Evolutionary conservation across 2,888 invertebrate species (phyloP).

Genomic region (Callyntrura sp.): DNA sequence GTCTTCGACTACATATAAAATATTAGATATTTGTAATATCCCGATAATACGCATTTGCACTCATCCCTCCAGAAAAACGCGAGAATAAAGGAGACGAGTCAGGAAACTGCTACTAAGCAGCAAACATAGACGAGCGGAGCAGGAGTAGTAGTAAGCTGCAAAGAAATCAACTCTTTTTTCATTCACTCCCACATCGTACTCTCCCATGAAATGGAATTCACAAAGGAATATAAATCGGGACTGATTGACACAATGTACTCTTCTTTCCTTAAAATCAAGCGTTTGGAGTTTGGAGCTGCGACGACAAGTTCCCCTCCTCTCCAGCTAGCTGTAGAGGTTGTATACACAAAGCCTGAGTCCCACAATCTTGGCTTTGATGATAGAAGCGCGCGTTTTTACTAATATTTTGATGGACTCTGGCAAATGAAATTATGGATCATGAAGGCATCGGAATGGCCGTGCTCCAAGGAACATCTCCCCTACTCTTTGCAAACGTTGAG

Average conservation of each 20-base stretch:
- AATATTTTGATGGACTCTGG: slow-evolving; percentile 16
- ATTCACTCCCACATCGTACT: slow-evolving; percentile 44
- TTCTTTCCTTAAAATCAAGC: slow-evolving; percentile 1
- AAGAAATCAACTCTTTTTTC: slow-evolving; percentile 61
- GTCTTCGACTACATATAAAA: slow-evolving; percentile 44
- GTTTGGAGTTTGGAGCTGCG: too few species aligned
- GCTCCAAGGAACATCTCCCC: too few species aligned
- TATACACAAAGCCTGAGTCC: too few species aligned
- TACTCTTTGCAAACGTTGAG: too few species aligned
- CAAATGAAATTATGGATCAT: slow-evolving; percentile 9
- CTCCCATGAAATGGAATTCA: slow-evolving; percentile 29
- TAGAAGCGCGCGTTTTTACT: not conserved
- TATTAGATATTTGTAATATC: not conserved
- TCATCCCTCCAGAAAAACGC: slow-evolving; percentile 46
- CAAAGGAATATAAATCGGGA: slow-evolving; percentile 52
- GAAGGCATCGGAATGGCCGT: not conserved
- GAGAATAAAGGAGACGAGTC: slow-evolving; percentile 27
- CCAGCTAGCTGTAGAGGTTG: too few species aligned
- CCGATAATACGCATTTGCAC: slow-evolving; percentile 26
- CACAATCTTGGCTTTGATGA: not conserved
- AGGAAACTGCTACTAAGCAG: slow-evolving; percentile 47
- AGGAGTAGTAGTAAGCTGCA: not conserved
- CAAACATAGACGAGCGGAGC: slow-evolving; percentile 15
- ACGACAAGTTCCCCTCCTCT: not conserved
- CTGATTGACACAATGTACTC: slow-evolving; percentile 67